Base-by-base conservation (phyloP, 37 sponge, comb jelly and placozoan species). In the Aplysina aerophoba region DNA sequence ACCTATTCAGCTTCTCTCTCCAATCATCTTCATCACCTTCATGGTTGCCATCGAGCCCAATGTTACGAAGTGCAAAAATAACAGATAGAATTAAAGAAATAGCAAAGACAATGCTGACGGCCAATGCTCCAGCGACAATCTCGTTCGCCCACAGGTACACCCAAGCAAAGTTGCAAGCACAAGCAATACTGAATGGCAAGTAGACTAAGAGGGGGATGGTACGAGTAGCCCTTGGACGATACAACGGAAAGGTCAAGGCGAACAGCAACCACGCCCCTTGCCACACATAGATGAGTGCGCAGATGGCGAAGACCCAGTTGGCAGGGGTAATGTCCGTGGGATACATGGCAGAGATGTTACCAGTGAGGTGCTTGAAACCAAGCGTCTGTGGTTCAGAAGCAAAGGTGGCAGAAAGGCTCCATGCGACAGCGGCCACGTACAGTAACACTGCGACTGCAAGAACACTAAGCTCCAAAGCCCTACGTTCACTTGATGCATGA, bases 81-180 rank as follows among this genome's bases (percentile, higher is more conserved):
- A 50, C 22, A 12, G 78, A 24, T 1, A 75, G 19, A 22, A 75
- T 21, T 12, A 75, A 36, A 2, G 78, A 40, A 53, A 75, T 0
- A 1, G n/a, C 22, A 24, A 50, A 75, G n/a, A 75, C 24, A 41
- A 75, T 75, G 54, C 39, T 75, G 14, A 75, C 37, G n/a, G 78
- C n/a, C 37, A 75, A 25, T 25, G 78, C 37, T 53, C 78, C 78
- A 14, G 1, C 19, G 2, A 75, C 40, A 24, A 39, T 13, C 20
- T n/a, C 78, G 11, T 75, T 75, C 11, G 54, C 78, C 22, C 37
- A 75, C 78, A 75, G 54, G 25, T 75, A 75, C 17, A 53, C 24
- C 78, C 78, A 75, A 38, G 37, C 24, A 53, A 75, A 41, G 25
- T 75, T 75, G 53, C 44, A 75, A 17, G 54, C 44, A 40, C 78